Conservation (phyloP, 2,113 vertebrate species). For the Xenopus borealis region DNA sequence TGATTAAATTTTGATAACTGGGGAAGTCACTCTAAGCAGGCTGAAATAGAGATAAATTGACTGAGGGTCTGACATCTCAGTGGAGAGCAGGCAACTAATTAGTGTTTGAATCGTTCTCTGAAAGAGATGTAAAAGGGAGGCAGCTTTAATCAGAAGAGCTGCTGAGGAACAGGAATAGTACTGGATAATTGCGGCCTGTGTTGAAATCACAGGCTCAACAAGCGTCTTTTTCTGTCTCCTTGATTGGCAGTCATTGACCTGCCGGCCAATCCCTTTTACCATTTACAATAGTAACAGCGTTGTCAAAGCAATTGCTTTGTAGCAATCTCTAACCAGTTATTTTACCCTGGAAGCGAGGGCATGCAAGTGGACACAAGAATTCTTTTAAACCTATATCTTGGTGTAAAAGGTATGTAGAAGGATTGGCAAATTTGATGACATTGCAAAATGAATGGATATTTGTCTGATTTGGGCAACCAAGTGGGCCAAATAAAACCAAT, state of each 20-base stretch:
- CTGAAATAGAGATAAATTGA: constrained; percentile 91
- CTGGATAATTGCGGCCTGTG: constrained; percentile 77
- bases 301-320: constrained; percentile 74
- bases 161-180: constrained; percentile 75
- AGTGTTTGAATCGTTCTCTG: constrained; percentile 82
- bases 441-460: too few relatives aligned
- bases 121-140: constrained; percentile 83
- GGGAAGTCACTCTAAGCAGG: constrained; percentile 83
- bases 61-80: constrained; percentile 84
- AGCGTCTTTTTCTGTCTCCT: constrained; percentile 67
- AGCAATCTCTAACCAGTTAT: constrained; percentile 67
- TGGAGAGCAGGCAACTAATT: constrained; percentile 85
- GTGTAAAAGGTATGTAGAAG: too few relatives aligned
- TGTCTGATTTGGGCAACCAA: too few relatives aligned
- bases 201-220: constrained; percentile 76
- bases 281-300: constrained; percentile 65
- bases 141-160: constrained; percentile 79
- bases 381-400: constrained; percentile 37
- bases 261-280: constrained; percentile 73
- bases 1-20: constrained; percentile 92
- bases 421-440: too few relatives aligned
- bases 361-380: constrained; percentile 59
- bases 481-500: too few relatives aligned
- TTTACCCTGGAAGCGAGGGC: constrained; percentile 52
- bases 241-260: constrained; percentile 80